Base-by-base conservation (phyloP, 2,797 vertebrate genomes). In the Astyanax mexicanus region DNA sequence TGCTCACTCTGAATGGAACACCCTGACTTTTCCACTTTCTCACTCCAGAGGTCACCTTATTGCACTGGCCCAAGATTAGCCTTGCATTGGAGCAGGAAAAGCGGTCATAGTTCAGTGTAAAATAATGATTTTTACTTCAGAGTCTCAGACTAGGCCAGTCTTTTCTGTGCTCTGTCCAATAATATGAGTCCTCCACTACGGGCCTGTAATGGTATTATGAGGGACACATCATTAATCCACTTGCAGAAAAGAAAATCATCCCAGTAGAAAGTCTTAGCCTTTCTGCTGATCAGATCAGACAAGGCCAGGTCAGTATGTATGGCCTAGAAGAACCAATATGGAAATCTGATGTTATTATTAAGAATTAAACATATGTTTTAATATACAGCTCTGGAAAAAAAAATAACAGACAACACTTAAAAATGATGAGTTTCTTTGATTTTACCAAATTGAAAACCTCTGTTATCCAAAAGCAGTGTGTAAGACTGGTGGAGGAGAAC, bases 141-240 rank as follows among this genome's bases (percentile, higher is more conserved):
- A 78, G 69, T 38, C 68, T 71, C 62, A 17, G 15, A 12, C 27
- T 60, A 32, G 17, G 2, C 42, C 42, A 47, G n/a, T 52, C 25
- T 52, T n/a, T 37, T 27, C 54, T 44, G 37, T 55, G 38, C 21
- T 57, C 42, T 62, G 37, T 67, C 29, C 42, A 54, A 60, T 27
- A 71, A 32, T 51, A 38, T 65, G 27, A 27, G 45, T 47, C 55
- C 57, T 77, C 55, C 42, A 32, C 78, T 57, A 40, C 49, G 38
- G 67, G 61, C 75, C 69, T 72, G 72, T 87, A 88, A 88, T 85
- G 82, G 86, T 83, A 86, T 90, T 89, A 90, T 82, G 85, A 83
- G 74, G 84, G 81, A 72, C 79, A 86, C 84, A 84, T 89, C 89
- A 89, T 85, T 89, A 91, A 90, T 89, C 87, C 86, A 81, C 80